A percentile compares a stretch with the other conserved stretches of the same genome.
Conservation (phyloP, 2,113 vertebrate genomes). For the Chionomys nivalis region DNA sequence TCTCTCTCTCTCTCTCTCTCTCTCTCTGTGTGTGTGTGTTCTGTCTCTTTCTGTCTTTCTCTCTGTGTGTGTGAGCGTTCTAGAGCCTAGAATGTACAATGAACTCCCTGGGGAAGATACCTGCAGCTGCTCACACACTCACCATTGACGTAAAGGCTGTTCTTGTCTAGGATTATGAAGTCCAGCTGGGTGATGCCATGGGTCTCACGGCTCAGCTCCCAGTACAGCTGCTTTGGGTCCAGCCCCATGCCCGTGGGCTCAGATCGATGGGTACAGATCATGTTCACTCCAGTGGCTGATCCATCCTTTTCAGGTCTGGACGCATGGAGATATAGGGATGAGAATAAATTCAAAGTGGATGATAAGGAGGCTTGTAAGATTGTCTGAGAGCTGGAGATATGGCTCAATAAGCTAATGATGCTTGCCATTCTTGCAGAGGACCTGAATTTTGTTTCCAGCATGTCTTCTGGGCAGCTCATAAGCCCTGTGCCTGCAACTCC, state of each 20-base stretch:
- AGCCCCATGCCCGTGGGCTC: background rate
- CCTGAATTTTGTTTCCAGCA: background rate
- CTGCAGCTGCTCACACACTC: background rate
- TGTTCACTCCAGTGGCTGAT: constrained; percentile 24
- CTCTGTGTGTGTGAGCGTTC: too few species aligned
- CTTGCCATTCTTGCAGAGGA: background rate
- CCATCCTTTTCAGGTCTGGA: background rate
- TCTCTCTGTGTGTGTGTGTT: background rate
- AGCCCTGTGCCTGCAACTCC: background rate
- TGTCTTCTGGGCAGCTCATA: background rate
- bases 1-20: too few species aligned
- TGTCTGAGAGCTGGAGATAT: background rate
- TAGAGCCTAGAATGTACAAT: too few species aligned
- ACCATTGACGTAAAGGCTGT: constrained; percentile 76
- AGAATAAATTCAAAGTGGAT: background rate
- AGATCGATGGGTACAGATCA: background rate
- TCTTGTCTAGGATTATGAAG: constrained; percentile 37
- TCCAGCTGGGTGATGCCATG: background rate
- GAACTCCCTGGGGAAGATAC: background rate
- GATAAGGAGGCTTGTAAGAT: background rate
- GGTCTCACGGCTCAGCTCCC: constrained; percentile 56
- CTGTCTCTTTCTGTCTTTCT: too few species aligned
- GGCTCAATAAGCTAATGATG: background rate
- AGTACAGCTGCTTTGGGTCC: constrained; percentile 65
- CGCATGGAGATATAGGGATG: background rate